Evolutionary conservation across 1,140 invertebrate genomes (phyloP).

Genomic region (Apis florea): DNA sequence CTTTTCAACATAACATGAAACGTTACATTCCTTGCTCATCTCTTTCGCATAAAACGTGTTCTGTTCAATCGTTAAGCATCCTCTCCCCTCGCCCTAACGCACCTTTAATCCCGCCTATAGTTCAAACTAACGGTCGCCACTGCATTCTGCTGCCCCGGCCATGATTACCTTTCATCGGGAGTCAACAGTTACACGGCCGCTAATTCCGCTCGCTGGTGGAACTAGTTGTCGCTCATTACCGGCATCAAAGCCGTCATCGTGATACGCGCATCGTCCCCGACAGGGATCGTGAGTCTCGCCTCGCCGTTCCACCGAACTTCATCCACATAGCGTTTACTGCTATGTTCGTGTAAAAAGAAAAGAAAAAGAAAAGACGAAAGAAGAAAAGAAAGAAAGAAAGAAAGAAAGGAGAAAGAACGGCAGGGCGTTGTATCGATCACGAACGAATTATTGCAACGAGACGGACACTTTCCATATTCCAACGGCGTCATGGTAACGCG

Average conservation of each 20-base stretch:
- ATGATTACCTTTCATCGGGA: conserved; percentile 19
- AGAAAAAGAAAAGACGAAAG: not conserved
- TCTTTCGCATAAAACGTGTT: too few relatives aligned
- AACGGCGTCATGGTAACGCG: conserved; percentile 29
- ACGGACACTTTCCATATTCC: conserved; percentile 42
- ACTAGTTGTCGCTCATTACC: conserved; percentile 23
- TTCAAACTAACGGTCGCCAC: not conserved
- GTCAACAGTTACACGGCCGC: conserved; percentile 18
- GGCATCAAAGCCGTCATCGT: conserved; percentile 15
- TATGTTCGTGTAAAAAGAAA: not conserved
- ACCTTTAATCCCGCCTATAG: not conserved
- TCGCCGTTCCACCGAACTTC: not conserved
- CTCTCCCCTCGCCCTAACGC: not conserved
- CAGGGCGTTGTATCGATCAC: not conserved
- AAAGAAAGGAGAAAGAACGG: not conserved
- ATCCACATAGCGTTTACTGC: not conserved
- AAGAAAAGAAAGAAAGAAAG: too few relatives aligned
- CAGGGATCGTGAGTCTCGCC: not conserved
- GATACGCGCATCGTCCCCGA: not conserved
- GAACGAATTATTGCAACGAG: conserved; percentile 19
- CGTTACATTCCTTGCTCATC: too few relatives aligned
- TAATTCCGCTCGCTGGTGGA: conserved; percentile 6
- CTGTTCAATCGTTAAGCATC: too few relatives aligned
- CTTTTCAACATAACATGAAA: too few relatives aligned
- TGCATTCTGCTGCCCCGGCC: not conserved